Base-by-base conservation (phyloP, 2,888 invertebrate species). In the Ditylenchus weischeri region DNA sequence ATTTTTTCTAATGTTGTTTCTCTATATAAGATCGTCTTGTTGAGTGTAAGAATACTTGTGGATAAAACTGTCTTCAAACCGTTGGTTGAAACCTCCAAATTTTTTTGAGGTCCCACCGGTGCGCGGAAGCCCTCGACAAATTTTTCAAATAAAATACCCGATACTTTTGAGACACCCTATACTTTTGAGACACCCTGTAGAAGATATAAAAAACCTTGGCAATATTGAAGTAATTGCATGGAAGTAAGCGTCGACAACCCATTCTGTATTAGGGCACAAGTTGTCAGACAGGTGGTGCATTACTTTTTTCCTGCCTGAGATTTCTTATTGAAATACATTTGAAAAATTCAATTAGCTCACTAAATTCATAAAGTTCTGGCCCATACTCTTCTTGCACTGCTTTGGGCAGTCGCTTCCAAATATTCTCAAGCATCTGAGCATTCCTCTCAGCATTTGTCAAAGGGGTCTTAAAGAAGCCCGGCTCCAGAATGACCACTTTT, bases 401-500 rank as follows among this genome's bases (percentile, higher is more conserved):
- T 10, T 72, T 63, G 29, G 70, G 58, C 23, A 62, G n/a, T 49
- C 71, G 63, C 15, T 66, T 64, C 74, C 74, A 74, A 43, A 74
- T 68, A 13, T 47, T 66, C 15, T 74, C 60, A 48, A 76, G 47
- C 58, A 68, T 68, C 8, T 49, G 65, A 35, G 58, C 59, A 49
- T 66, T 62, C 13, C 64, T 54, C 23, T 66, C 54, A 18, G 72
- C 35, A 36, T 60, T 75, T 15, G 77, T 65, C 38, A 76, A 51
- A 47, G 69, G 62, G 29, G 71, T 51, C 75, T 79, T 62, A 49
- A 68, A 73, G 78, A 68, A 68, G 51, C 68, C 68, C 35, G 82
- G 82, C 61, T 82, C 82, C 21, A 82, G 64, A 57, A 78, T 68
- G 62, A 74, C 73, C 4, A 82, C 81, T 15, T 74, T 69, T 7